These are phyloP conservation scores for Catocala sponsa DNA, from an alignment of 2,888 invertebrate genomes.

Conservation along the genomic window DNA sequence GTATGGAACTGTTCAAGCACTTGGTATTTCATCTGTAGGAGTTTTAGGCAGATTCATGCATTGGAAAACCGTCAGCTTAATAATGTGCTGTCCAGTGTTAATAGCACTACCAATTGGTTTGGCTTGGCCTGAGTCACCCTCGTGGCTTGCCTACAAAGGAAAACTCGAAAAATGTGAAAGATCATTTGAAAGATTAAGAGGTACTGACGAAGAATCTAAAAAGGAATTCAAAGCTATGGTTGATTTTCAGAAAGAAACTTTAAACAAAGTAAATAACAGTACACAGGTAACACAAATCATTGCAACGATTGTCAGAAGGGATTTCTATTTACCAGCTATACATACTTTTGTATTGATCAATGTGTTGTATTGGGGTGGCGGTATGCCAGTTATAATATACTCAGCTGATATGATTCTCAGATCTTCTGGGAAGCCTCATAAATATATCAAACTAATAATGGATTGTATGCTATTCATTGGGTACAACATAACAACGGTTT, in stretches of 20 bases:
- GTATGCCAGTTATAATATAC: constrained; percentile 35
- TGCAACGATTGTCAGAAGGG: constrained; percentile 14
- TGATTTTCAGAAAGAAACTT: constrained; percentile 20
- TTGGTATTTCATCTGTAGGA: constrained; percentile 30
- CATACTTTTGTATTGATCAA: constrained; percentile 32
- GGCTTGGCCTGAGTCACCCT: constrained; percentile 47
- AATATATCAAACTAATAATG: constrained; percentile 25
- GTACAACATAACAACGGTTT: constrained; percentile 22
- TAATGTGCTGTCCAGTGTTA: constrained; percentile 31
- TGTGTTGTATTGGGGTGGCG: constrained; percentile 29
- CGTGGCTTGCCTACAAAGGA: constrained; percentile 43
- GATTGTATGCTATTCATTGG: constrained; percentile 26
- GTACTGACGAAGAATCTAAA: constrained; percentile 33
- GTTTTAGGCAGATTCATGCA: constrained; percentile 37
- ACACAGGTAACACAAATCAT: constrained; percentile 5
- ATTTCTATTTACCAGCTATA: constrained; percentile 35
- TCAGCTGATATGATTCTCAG: constrained; percentile 30
- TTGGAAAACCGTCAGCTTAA: constrained; percentile 36
- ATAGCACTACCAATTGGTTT: constrained; percentile 29
- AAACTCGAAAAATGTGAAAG: constrained; percentile 34
- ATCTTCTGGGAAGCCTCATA: constrained; percentile 20
- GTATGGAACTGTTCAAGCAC: constrained; percentile 25
- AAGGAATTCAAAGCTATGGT: constrained; percentile 35
- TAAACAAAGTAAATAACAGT: neutral
- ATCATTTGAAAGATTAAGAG: constrained; percentile 33